phyloP scores from a whole-genome alignment of 2,113 vertebrate genomes.

The Paramisgurnus dabryanus region DNA sequence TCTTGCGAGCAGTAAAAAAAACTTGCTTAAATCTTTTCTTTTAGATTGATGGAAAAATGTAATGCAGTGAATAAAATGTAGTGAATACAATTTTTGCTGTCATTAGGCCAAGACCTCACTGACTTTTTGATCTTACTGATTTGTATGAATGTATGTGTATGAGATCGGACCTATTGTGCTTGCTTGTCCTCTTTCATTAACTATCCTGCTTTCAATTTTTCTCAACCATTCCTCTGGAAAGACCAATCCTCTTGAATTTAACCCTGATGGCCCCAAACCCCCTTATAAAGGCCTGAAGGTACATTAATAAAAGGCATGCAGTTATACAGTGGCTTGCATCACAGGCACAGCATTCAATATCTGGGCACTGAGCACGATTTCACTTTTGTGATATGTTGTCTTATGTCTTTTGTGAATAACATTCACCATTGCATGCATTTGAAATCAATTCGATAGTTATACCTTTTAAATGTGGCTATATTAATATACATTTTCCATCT shows the following conservation, averaged over 20 bases:
- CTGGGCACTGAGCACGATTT: constrained; percentile 3
- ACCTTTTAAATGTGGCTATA: not conserved
- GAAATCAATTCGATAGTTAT: not conserved
- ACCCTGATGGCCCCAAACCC: constrained; percentile 91
- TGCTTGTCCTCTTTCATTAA: constrained; percentile 68
- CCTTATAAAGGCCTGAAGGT: constrained; percentile 96
- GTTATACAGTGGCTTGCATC: constrained; percentile 55
- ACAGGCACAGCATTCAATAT: constrained; percentile 32
- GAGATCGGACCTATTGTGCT: constrained; percentile 57
- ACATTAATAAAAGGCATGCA: constrained; percentile 71
- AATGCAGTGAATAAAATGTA: not conserved
- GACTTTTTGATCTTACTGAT: too few relatives aligned
- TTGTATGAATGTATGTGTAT: not conserved
- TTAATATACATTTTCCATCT: not conserved
- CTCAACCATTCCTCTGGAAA: constrained; percentile 81
- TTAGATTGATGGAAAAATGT: not conserved
- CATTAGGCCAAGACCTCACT: too few relatives aligned
- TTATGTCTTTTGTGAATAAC: not conserved
- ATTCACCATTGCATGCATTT: not conserved
- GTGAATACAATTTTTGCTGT: not conserved
- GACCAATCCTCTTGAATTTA: constrained; percentile 95
- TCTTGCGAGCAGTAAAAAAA: too few relatives aligned
- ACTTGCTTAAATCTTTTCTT: not conserved
- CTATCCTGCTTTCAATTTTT: constrained; percentile 60
- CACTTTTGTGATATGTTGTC: not conserved